Base-by-base conservation (phyloP, 2,888 invertebrate species). In the Drosophila greeni region DNA sequence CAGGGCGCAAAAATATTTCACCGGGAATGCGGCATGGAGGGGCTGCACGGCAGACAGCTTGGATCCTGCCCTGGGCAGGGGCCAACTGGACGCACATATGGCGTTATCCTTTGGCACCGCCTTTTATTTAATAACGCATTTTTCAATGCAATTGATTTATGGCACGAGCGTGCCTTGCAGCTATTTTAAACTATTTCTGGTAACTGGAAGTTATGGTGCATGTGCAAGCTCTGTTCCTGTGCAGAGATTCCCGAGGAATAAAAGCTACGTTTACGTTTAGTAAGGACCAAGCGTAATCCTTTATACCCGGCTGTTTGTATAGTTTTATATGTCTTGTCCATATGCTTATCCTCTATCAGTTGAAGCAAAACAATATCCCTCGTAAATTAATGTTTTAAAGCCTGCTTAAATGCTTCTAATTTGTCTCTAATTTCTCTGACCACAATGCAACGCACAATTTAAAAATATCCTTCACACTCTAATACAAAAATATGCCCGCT, bases 71-170 rank as follows among this genome's bases (percentile, higher is more conserved):
- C 20, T 12, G 34, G 33, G 58, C 57, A 72, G 31, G 61, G 20
- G 23, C 36, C 60, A 53, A 59, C 56, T 53, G 70, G 59, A 53
- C 70, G 43, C 60, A 73, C 65, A 75, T 67, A 60, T 60, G 62
- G 36, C 34, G 34, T 58, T 37, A 34, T 51, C 43, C 42, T 26
- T 58, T 52, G 52, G 59, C 39, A 47, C 39, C 55, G 53, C 60
- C 42, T 65, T 73, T 76, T 73, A 81, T 82, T 82, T 81, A 81
- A 82, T 82, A 82, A 77, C 79, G 73, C 77, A 81, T 81, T 82
- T 82, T 82, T 76, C 82, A 79, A 74, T 68, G 68, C 79, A 81
- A 72, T 75, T 82, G 82, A 82, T 82, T 82, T 82, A 82, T 79
- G 73, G 58, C 68, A 23, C 34, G 62, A 52, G 66, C 79, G 81